phyloP scores from a whole-genome alignment of 2,797 vertebrate genomes.

The Paratrypauchen microcephalus region DNA sequence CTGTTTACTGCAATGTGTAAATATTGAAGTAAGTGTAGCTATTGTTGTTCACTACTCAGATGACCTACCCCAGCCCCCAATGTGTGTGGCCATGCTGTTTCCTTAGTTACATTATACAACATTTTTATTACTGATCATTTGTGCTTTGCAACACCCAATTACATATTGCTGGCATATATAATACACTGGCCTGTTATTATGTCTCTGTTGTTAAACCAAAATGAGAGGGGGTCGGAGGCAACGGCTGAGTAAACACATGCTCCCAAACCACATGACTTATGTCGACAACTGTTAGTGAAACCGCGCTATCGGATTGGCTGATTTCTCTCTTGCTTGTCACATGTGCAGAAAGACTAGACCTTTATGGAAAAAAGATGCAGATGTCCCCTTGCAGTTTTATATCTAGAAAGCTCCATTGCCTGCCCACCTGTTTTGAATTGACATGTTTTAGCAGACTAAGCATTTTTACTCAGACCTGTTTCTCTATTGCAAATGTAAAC shows the following conservation, averaged over 20 bases:
- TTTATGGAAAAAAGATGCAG: conserved; percentile 39
- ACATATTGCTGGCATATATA: conserved; percentile 6
- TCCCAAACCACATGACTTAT: conserved; percentile 52
- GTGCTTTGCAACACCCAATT: not conserved
- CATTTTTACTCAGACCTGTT: conserved; percentile 44
- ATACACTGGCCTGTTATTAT: conserved; percentile 10
- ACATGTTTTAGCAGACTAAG: conserved; percentile 61
- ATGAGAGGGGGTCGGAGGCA: conserved; percentile 14
- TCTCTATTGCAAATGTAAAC: conserved; percentile 47
- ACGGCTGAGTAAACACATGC: conserved; percentile 40
- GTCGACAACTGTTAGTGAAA: conserved; percentile 58
- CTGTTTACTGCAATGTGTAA: not conserved
- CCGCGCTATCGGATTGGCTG: not conserved
- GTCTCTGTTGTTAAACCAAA: conserved; percentile 9
- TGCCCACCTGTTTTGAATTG: conserved; percentile 52
- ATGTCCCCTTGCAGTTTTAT: conserved; percentile 47
- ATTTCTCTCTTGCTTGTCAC: conserved; percentile 5
- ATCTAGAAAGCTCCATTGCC: conserved; percentile 61
- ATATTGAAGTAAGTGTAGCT: not conserved
- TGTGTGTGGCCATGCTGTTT: not conserved
- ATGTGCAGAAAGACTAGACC: conserved; percentile 54
- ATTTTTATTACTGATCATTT: conserved; percentile 6
- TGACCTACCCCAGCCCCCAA: not conserved
- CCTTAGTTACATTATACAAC: conserved; percentile 2
- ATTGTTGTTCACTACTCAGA: not conserved